Percentiles rank a stretch among this genome's conserved stretches.
phyloP scores from a whole-genome alignment of 2,888 invertebrate species.

The Lasioglossum lativentre region DNA sequence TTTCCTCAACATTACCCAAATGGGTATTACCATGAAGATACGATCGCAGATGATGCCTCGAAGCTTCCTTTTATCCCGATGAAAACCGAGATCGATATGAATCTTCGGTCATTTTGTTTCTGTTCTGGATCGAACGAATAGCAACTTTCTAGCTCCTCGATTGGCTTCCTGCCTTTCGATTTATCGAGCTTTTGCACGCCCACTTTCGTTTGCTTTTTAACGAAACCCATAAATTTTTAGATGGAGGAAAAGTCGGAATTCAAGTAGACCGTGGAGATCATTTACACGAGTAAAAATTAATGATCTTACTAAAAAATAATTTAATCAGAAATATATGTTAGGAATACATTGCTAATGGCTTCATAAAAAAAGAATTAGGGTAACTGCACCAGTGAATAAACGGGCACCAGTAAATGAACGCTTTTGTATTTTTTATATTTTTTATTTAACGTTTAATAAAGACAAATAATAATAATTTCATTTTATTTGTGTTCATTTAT shows the following conservation, averaged over 20 bases:
- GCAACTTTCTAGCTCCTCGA: neutral
- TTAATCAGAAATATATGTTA: neutral
- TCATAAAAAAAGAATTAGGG: too few relatives aligned
- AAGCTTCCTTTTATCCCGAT: neutral
- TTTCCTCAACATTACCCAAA: conserved; percentile 4
- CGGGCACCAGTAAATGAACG: too few relatives aligned
- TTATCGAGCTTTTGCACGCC: conserved; percentile 1
- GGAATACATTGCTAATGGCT: neutral
- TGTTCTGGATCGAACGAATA: neutral
- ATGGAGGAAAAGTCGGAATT: neutral
- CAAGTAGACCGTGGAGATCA: neutral
- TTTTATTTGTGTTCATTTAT: too few relatives aligned
- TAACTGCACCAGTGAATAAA: too few relatives aligned
- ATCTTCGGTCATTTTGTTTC: neutral
- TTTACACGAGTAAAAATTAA: too few relatives aligned
- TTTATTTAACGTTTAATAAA: too few relatives aligned
- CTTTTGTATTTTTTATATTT: too few relatives aligned
- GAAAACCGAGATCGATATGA: neutral
- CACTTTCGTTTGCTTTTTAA: neutral
- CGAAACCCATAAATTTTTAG: neutral
- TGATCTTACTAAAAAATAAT: too few relatives aligned
- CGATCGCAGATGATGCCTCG: neutral
- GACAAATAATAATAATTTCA: too few relatives aligned
- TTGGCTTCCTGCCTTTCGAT: conserved; percentile 4
- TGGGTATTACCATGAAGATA: neutral